Conservation (phyloP, 2,888 invertebrate genomes). For the Ctenicera cuprea region DNA sequence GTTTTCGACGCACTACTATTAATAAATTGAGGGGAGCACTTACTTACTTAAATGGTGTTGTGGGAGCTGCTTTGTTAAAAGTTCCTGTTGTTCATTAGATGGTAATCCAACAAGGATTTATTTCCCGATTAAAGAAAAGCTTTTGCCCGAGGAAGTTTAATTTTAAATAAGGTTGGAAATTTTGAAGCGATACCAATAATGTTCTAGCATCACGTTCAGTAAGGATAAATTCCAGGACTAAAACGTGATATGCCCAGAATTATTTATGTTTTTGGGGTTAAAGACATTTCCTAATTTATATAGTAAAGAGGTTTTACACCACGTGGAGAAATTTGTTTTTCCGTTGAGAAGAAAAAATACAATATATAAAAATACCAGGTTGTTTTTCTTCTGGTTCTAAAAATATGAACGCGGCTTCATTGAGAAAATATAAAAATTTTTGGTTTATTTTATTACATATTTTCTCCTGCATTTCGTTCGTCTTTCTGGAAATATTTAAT, state of each 20-base stretch:
- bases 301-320: neutral
- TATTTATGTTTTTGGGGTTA: neutral
- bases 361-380: neutral
- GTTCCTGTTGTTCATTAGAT: neutral
- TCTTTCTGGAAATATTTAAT: neutral
- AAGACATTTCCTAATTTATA: neutral
- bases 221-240: neutral
- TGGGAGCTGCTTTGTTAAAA: neutral
- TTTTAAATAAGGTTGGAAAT: constrained; percentile 13
- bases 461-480: neutral
- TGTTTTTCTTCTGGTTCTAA: neutral
- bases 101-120: neutral
- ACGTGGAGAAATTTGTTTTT: too few species aligned
- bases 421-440: neutral
- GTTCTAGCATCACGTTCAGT: constrained; percentile 7
- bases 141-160: neutral
- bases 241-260: constrained; percentile 1
- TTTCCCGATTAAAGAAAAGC: neutral
- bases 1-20: neutral
- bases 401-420: neutral
- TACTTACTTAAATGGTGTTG: neutral
- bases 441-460: neutral
- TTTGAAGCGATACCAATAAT: constrained; percentile 15
- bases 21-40: neutral
- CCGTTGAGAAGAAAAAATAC: too few species aligned